Evolutionary conservation across 2,113 vertebrate genomes (phyloP), one percentile per base, ranked within the genome.

Genomic region (Anthoscopus minutus): DNA sequence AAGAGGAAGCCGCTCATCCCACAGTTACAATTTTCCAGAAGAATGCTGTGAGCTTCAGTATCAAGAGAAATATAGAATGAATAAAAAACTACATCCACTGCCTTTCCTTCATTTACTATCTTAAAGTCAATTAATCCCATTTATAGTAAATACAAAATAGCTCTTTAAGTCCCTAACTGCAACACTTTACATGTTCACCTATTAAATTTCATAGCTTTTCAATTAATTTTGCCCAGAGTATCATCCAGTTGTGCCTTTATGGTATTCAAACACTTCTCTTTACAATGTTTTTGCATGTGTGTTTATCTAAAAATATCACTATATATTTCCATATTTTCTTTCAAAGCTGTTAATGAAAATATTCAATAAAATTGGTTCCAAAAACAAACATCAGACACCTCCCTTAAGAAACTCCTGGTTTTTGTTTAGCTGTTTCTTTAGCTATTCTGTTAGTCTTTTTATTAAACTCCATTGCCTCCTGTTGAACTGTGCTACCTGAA

Each of bases 1-100:
- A 48, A 11, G 13, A 11, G 30, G 15, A 61, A 44, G 13, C 4
- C 0, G 0, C 19, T 72, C 19, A 65, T 54, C 9, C 38, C n/a
- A 33, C 30, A 37, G 4, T 2, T n/a, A 3, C 20, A n/a, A 8
- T 65, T 65, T 50, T 47, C 38, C 24, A 70, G 42, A 64, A 51
- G 24, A 37, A 44, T 35, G 4, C 7, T 70, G 17, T 23, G 6
- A 81, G 31, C 12, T 28, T 57, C 44, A 5, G 4, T 28, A 44
- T 28, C 7, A 24, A 84, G 54, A 45, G 1, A 37, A 30, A 30
- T 56, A 61, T 51, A 50, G 22, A 62, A 62, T 47, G 10, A 13
- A 57, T 22, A 47, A 86, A 79, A 93, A 79, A 53, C 5, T 42
- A 13, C 11, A 72, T 33, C 16, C 11, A 18, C 4, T 27, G 1